Evolutionary conservation across 2,797 vertebrate species (phyloP).

Genomic region (Telmatherina bonti): DNA sequence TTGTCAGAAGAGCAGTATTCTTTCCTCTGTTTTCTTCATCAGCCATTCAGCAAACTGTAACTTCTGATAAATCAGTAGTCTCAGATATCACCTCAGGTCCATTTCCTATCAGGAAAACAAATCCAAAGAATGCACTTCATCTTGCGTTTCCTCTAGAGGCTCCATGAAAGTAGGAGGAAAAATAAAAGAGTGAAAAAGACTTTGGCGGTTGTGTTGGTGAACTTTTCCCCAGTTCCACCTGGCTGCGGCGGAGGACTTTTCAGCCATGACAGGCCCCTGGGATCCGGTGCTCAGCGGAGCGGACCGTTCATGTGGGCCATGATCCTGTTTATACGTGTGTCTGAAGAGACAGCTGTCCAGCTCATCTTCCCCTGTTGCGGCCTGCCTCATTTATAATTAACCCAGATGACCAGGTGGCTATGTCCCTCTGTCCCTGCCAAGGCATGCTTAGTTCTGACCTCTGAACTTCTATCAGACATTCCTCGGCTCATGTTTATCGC

Average conservation of each 20-base stretch:
- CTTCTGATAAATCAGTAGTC: slow-evolving; percentile 30
- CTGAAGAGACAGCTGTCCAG: slow-evolving; percentile 83
- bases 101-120: slow-evolving; percentile 40
- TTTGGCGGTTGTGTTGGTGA: slow-evolving; percentile 66
- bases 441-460: slow-evolving; percentile 76
- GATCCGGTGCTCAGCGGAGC: slow-evolving; percentile 74
- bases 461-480: slow-evolving; percentile 76
- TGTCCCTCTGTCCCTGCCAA: slow-evolving; percentile 82
- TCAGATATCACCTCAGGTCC: slow-evolving; percentile 11
- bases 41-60: slow-evolving; percentile 18
- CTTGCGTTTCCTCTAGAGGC: slow-evolving; percentile 60
- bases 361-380: slow-evolving; percentile 83
- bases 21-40: slow-evolving; percentile 21
- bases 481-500: slow-evolving; percentile 78
- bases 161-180: slow-evolving; percentile 40
- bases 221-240: slow-evolving; percentile 84
- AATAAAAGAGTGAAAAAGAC: slow-evolving; percentile 29
- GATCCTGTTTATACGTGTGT: slow-evolving; percentile 69
- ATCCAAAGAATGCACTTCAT: slow-evolving; percentile 59
- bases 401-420: slow-evolving; percentile 85
- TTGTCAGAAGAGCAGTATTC: not conserved
- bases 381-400: slow-evolving; percentile 85
- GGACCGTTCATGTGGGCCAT: slow-evolving; percentile 76
- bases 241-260: slow-evolving; percentile 72
- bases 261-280: slow-evolving; percentile 74